Evolutionary conservation across 2,888 invertebrate genomes (phyloP), one percentile per base, ranked within the genome.

Genomic region (Drosophila subsilvestris): DNA sequence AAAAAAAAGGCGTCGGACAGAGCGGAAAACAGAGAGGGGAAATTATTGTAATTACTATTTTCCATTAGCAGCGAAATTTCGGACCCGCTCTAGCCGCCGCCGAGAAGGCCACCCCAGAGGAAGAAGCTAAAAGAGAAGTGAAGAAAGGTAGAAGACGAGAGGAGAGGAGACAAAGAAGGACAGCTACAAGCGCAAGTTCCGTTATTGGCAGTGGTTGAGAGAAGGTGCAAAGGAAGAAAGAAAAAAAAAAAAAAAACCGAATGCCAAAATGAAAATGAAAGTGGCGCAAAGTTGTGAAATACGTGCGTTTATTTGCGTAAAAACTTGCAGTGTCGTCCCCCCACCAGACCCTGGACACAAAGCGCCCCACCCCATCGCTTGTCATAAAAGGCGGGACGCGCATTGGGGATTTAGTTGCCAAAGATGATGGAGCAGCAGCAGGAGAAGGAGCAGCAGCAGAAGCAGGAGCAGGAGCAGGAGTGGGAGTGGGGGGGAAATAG

Each of bases 21-120:
- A 45, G 20, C 22, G 14, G 48, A 45, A 43, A 50, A 29, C 54
- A 20, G 45, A 51, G 20, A 49, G 17, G 17, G 45, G 58, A 79
- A 86, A 86, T 77, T 65, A 86, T 84, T 82, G 83, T 87, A 86
- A 85, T 85, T 85, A 82, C 87, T 85, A 79, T 85, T 87, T 84
- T 85, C 87, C 84, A 86, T 86, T 85, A 80, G 80, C 79, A 73
- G 54, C 47, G 70, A 74, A 75, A 62, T 68, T 69, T 51, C 47
- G 55, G 12, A 29, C 7, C 17, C 17, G 25, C 62, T 49, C 57
- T 63, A 57, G 71, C 70, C 72, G 55, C 45, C 51, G 10, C 49
- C 53, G 56, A 58, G 44, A 55, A 50, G 49, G 17, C 50, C 42
- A 51, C 45, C 29, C 45, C 47, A 75, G 59, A 65, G 42, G 6